Conservation (phyloP, 2,888 invertebrate genomes). For the Penaeus monodon region DNA sequence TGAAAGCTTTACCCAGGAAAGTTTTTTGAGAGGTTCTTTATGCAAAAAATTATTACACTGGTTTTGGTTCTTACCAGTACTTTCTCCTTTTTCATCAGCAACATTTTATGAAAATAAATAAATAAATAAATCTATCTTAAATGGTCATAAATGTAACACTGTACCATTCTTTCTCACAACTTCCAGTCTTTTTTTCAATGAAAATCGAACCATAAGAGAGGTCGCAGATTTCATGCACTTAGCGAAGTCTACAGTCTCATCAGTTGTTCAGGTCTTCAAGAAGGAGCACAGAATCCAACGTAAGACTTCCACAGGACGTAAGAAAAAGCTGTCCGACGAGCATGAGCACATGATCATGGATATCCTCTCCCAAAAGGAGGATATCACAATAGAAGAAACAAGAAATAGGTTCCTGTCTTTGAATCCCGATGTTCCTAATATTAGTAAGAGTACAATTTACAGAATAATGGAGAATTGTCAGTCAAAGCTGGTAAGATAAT, state of each 20-base stretch:
- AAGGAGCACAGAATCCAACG: slow-evolving; percentile 64
- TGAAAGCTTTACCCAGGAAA: background rate
- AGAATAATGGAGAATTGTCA: slow-evolving; percentile 65
- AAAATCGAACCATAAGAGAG: slow-evolving; percentile 63
- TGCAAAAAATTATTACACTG: no score
- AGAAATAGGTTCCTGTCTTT: slow-evolving; percentile 63
- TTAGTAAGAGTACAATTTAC: slow-evolving; percentile 65
- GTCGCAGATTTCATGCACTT: slow-evolving; percentile 65
- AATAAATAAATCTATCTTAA: no score
- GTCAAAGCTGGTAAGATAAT: slow-evolving; percentile 59
- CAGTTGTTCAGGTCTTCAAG: slow-evolving; percentile 64
- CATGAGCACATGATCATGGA: slow-evolving; percentile 65
- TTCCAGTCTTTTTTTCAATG: slow-evolving; percentile 64
- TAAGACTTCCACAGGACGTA: slow-evolving; percentile 64
- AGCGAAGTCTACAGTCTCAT: slow-evolving; percentile 64
- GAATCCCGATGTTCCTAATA: slow-evolving; percentile 64
- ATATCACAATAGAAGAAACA: slow-evolving; percentile 65
- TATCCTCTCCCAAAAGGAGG: slow-evolving; percentile 63
- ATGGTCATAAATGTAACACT: no score
- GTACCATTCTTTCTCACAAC: background rate
- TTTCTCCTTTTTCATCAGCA: no score
- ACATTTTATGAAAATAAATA: no score
- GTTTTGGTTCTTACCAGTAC: no score
- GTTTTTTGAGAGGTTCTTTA: no score
- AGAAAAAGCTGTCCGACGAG: slow-evolving; percentile 64